Percentiles rank a stretch among this genome's conserved stretches.
These are phyloP conservation scores for Plodia interpunctella DNA, from an alignment of 1,140 invertebrate genomes.

Conservation along the genomic window DNA sequence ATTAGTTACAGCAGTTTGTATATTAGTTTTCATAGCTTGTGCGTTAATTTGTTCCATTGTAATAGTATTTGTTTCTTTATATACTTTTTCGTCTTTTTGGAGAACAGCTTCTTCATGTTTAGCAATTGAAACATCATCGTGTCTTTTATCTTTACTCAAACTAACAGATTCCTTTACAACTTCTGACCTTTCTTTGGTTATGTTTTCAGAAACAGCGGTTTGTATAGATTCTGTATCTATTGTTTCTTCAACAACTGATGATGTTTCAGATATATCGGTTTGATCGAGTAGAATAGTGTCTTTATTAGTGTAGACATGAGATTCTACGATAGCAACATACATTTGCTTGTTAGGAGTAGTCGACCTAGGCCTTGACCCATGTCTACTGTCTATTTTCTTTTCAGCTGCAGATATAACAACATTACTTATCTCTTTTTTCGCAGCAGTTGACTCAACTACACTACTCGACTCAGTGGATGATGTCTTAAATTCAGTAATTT, in stretches of 20 bases:
- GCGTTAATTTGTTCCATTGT: no score
- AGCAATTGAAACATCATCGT: neutral
- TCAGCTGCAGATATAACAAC: slow-evolving; percentile 16
- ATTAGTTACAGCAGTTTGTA: no score
- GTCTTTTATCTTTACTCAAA: no score
- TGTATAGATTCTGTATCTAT: slow-evolving; percentile 24
- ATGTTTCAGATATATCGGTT: slow-evolving; percentile 31
- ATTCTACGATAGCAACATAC: slow-evolving; percentile 60
- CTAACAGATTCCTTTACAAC: slow-evolving; percentile 1
- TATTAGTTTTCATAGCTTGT: no score
- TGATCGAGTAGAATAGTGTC: slow-evolving; percentile 48
- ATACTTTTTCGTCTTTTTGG: neutral
- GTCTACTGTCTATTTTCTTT: slow-evolving; percentile 21
- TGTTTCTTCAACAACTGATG: slow-evolving; percentile 26
- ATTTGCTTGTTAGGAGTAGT: slow-evolving; percentile 34
- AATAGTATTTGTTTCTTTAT: neutral
- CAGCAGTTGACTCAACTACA: slow-evolving; percentile 16
- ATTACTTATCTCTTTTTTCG: slow-evolving; percentile 17
- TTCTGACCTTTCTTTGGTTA: slow-evolving; percentile 21
- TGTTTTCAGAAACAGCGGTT: slow-evolving; percentile 25
- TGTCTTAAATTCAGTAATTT: slow-evolving; percentile 21
- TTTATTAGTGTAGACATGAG: slow-evolving; percentile 62
- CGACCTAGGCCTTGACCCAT: slow-evolving; percentile 18
- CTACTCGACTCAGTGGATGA: slow-evolving; percentile 16
- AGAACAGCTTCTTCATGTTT: slow-evolving; percentile 14